Evolutionary conservation across 2,888 invertebrate genomes (phyloP).

Genomic region (Furcula furcula): DNA sequence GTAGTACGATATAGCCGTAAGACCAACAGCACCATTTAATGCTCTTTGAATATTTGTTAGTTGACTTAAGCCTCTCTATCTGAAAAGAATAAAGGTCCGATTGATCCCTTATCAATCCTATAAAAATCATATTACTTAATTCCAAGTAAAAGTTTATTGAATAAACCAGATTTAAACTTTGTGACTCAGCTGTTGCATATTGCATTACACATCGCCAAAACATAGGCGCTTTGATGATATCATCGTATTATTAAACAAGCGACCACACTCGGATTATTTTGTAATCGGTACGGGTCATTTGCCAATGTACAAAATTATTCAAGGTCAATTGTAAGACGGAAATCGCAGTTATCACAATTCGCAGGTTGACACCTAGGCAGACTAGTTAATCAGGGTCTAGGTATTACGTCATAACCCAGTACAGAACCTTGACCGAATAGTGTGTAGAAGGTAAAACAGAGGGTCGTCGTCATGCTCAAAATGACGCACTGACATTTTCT

Average conservation of each 20-base stretch:
- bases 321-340: background rate
- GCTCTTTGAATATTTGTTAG: too few relatives aligned
- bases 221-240: constrained; percentile 44
- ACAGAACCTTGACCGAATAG: constrained; percentile 33
- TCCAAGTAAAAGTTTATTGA: constrained; percentile 19
- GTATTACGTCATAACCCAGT: constrained; percentile 21
- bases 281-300: background rate
- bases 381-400: constrained; percentile 20
- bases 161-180: constrained; percentile 22
- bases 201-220: constrained; percentile 55
- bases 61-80: too few relatives aligned
- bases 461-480: constrained; percentile 9
- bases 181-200: constrained; percentile 58
- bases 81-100: too few relatives aligned
- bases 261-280: background rate
- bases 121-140: constrained; percentile 19
- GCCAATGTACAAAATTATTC: constrained; percentile 1
- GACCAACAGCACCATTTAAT: too few relatives aligned
- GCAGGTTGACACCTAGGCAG: constrained; percentile 7
- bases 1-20: too few relatives aligned
- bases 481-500: constrained; percentile 13
- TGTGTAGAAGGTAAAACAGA: constrained; percentile 17
- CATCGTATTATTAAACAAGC: constrained; percentile 31
- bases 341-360: constrained; percentile 7
- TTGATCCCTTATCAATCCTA: constrained; percentile 15